These are phyloP conservation scores for Caradrina kadenii DNA, from an alignment of 2,888 invertebrate genomes.

Conservation along the genomic window DNA sequence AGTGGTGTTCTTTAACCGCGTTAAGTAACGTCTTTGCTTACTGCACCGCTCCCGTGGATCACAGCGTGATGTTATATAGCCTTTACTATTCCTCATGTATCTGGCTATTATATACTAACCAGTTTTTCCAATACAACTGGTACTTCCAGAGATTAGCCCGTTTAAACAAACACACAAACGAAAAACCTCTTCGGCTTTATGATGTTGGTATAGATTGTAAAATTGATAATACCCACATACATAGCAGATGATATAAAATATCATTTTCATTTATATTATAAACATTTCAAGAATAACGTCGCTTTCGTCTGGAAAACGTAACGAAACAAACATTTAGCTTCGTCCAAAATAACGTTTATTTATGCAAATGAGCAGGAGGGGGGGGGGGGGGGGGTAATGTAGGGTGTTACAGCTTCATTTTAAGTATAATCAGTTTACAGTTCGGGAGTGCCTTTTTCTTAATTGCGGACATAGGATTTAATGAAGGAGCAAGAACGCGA, in stretches of 20 bases:
- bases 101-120: too few species aligned
- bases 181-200: too few species aligned
- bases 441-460: slow-evolving; percentile 71
- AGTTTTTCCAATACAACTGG: too few species aligned
- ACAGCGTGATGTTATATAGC: too few species aligned
- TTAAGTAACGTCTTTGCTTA: too few species aligned
- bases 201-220: slow-evolving; percentile 14
- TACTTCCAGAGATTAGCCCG: too few species aligned
- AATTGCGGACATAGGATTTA: slow-evolving; percentile 84
- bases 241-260: slow-evolving; percentile 20
- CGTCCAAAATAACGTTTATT: slow-evolving; percentile 79
- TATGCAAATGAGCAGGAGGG: slow-evolving; percentile 78
- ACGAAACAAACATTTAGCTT: slow-evolving; percentile 76
- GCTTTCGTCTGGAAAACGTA: slow-evolving; percentile 59
- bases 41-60: too few species aligned
- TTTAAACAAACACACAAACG: too few species aligned
- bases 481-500: slow-evolving; percentile 77
- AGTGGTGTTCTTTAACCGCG: too few species aligned
- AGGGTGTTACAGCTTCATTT: slow-evolving; percentile 84
- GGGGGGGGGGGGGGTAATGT: slow-evolving; percentile 69
- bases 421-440: slow-evolving; percentile 82
- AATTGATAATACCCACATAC: slow-evolving; percentile 2
- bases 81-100: too few species aligned
- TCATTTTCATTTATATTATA: slow-evolving; percentile 41
- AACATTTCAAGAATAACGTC: slow-evolving; percentile 59